Conservation (phyloP, 2,113 vertebrate species). For the Plectropomus leopardus region DNA sequence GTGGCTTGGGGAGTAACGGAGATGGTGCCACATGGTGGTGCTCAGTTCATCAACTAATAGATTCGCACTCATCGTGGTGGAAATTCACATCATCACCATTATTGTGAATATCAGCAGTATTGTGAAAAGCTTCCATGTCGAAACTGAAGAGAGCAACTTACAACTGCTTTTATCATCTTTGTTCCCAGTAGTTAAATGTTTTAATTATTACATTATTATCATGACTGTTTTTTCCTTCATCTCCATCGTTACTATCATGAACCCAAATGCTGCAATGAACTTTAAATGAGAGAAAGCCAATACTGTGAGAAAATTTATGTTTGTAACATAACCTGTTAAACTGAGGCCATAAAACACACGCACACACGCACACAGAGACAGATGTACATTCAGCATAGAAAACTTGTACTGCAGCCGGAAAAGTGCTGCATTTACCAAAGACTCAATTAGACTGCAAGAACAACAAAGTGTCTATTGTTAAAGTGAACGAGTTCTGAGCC, state of each 20-base stretch:
- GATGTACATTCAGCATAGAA: not conserved
- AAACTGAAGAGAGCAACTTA: slow-evolving; percentile 44
- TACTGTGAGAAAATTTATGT: slow-evolving; percentile 63
- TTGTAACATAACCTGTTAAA: slow-evolving; percentile 54
- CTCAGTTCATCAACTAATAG: slow-evolving; percentile 89
- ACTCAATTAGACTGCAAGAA: slow-evolving; percentile 54
- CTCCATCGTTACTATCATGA: slow-evolving; percentile 13
- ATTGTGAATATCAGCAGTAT: slow-evolving; percentile 34
- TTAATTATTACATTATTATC: slow-evolving; percentile 7
- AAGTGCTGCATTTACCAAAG: slow-evolving; percentile 71
- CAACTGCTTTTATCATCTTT: slow-evolving; percentile 7
- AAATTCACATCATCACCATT: not conserved
- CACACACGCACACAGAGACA: not conserved
- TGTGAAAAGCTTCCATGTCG: slow-evolving; percentile 24
- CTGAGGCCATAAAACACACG: slow-evolving; percentile 22
- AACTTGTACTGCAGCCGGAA: slow-evolving; percentile 22
- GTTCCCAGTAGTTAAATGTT: not conserved
- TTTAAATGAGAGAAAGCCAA: slow-evolving; percentile 46
- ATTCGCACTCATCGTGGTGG: not conserved
- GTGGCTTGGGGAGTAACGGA: slow-evolving; percentile 95
- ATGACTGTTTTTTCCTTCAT: slow-evolving; percentile 7
- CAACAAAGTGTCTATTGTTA: slow-evolving; percentile 56
- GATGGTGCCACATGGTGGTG: slow-evolving; percentile 90
- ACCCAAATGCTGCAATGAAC: slow-evolving; percentile 47
- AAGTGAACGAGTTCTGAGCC: slow-evolving; percentile 56